These are phyloP conservation scores for Sparidentex hasta DNA, from an alignment of 2,797 vertebrate species.

Conservation along the genomic window DNA sequence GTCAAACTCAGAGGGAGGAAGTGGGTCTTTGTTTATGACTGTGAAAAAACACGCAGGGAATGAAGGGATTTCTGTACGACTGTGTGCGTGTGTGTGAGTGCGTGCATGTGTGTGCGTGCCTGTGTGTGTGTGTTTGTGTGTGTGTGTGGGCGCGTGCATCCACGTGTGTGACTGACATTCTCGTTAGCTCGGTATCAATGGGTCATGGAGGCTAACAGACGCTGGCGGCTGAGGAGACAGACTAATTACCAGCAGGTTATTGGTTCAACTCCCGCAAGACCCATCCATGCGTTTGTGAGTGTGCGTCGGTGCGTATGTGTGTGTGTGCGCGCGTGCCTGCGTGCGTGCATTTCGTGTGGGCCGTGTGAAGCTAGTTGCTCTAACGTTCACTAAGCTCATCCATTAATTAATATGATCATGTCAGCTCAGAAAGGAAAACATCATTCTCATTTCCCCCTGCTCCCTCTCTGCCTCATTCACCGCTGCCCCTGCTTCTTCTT, in stretches of 20 bases:
- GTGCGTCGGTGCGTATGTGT: constrained; percentile 10
- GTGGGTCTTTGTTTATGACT: constrained; percentile 53
- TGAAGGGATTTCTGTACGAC: constrained; percentile 19
- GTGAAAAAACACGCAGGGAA: constrained; percentile 39
- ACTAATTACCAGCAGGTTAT: constrained; percentile 84
- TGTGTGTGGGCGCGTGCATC: constrained; percentile 1
- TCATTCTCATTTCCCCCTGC: constrained; percentile 52
- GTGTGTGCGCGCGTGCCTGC: constrained; percentile 7
- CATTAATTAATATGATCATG: constrained; percentile 79
- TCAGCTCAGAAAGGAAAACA: constrained; percentile 74
- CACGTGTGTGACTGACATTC: constrained; percentile 73
- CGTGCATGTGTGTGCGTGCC: not conserved
- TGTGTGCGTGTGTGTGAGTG: not conserved
- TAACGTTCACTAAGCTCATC: constrained; percentile 70
- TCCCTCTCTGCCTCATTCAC: constrained; percentile 32
- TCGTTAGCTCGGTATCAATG: constrained; percentile 80
- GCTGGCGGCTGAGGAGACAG: constrained; percentile 80
- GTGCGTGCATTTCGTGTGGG: constrained; percentile 21
- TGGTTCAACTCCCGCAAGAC: constrained; percentile 82
- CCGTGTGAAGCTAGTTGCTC: constrained; percentile 57
- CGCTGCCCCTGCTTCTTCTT: constrained; percentile 10
- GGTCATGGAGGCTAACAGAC: constrained; percentile 82
- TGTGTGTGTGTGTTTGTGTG: not conserved
- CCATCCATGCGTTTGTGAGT: constrained; percentile 61
- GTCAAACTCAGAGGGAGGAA: constrained; percentile 56